These are phyloP conservation scores for Grapholita molesta DNA, from an alignment of 1,140 invertebrate genomes.

Conservation along the genomic window DNA sequence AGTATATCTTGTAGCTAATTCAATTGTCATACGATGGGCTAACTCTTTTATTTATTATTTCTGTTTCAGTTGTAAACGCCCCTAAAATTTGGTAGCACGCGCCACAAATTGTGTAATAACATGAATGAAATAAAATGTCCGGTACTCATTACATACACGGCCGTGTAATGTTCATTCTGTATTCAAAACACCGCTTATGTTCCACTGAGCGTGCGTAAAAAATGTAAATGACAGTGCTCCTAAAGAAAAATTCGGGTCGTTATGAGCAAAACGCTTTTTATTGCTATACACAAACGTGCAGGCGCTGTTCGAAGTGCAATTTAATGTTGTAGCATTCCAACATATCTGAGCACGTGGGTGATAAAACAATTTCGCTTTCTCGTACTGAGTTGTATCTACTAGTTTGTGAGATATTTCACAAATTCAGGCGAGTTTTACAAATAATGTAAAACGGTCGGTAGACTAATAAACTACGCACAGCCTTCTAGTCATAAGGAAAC, in stretches of 20 bases:
- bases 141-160: neutral
- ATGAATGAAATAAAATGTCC: neutral
- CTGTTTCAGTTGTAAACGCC: neutral
- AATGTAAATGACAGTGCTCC: constrained; percentile 36
- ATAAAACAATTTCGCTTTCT: neutral
- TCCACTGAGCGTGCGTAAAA: constrained; percentile 8
- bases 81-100: neutral
- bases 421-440: neutral
- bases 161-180: neutral
- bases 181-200: constrained; percentile 13
- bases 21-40: neutral
- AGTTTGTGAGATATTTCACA: neutral
- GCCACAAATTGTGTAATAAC: neutral
- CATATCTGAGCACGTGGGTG: neutral
- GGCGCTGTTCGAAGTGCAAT: constrained; percentile 24
- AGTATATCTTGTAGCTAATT: too few relatives aligned
- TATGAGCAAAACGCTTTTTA: constrained; percentile 32
- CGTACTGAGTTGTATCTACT: neutral
- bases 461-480: too few relatives aligned
- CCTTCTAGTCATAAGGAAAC: too few relatives aligned
- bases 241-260: constrained; percentile 33
- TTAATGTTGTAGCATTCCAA: constrained; percentile 17
- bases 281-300: constrained; percentile 36
- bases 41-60: neutral
- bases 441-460: too few relatives aligned